These are phyloP conservation scores for Mythimna loreyi DNA, from an alignment of 2,888 invertebrate species.

Conservation along the genomic window DNA sequence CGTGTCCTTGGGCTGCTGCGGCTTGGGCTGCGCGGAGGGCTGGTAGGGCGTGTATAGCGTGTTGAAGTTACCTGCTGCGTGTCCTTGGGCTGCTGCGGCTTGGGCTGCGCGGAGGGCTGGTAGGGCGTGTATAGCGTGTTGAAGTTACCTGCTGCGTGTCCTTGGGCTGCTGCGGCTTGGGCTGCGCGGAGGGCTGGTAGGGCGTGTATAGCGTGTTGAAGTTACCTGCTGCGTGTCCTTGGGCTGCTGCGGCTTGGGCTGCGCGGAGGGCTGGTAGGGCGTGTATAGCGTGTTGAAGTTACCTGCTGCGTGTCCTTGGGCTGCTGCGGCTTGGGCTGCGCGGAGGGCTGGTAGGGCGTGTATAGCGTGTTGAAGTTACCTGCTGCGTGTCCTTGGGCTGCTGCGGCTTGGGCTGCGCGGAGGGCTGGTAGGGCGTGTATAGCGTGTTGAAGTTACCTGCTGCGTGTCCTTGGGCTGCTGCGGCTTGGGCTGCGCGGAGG, in stretches of 20 bases:
- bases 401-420: slow-evolving; percentile 58
- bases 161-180: slow-evolving; percentile 59
- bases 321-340: slow-evolving; percentile 62
- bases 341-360: slow-evolving; percentile 67
- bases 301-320: slow-evolving; percentile 16
- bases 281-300: slow-evolving; percentile 68
- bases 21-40: slow-evolving; percentile 61
- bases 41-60: slow-evolving; percentile 72
- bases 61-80: slow-evolving; percentile 1
- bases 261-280: slow-evolving; percentile 65
- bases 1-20: slow-evolving; percentile 54
- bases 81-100: slow-evolving; percentile 57
- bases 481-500: slow-evolving; percentile 58
- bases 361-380: slow-evolving; percentile 64
- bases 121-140: slow-evolving; percentile 71
- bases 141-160: slow-evolving; percentile 5
- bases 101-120: slow-evolving; percentile 62
- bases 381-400: slow-evolving; percentile 49
- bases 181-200: slow-evolving; percentile 64
- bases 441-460: slow-evolving; percentile 57
- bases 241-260: slow-evolving; percentile 60
- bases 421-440: slow-evolving; percentile 69
- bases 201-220: slow-evolving; percentile 69
- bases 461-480: slow-evolving; percentile 55
- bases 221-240: slow-evolving; percentile 15